A percentile compares a stretch with the other conserved stretches of the same genome.
Conservation (phyloP, 2,113 vertebrate species). For the Psettodes erumei region DNA sequence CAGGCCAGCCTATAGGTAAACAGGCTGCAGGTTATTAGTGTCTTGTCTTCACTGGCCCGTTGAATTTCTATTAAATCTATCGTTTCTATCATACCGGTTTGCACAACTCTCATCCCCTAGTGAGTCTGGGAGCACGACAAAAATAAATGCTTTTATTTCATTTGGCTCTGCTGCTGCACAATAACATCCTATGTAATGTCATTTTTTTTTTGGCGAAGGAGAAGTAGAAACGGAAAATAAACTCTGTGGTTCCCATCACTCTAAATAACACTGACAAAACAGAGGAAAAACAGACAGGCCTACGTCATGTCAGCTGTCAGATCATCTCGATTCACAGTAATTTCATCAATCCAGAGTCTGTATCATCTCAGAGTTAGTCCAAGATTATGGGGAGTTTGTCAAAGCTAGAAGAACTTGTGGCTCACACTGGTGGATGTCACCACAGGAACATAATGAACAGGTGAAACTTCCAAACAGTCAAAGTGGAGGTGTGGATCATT, state of each 20-base stretch:
- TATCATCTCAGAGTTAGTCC: slow-evolving; percentile 3
- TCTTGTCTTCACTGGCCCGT: neutral
- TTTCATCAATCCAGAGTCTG: slow-evolving; percentile 36
- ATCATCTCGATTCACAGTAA: slow-evolving; percentile 34
- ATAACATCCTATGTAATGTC: slow-evolving; percentile 31
- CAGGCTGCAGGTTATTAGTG: neutral
- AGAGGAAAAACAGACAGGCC: slow-evolving; percentile 68
- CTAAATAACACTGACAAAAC: slow-evolving; percentile 58
- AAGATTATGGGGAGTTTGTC: slow-evolving; percentile 7
- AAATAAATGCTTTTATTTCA: slow-evolving; percentile 46
- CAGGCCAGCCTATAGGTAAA: slow-evolving; percentile 24
- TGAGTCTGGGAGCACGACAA: neutral
- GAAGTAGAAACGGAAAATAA: slow-evolving; percentile 52
- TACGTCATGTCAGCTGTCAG: slow-evolving; percentile 42
- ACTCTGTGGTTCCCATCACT: slow-evolving; percentile 69
- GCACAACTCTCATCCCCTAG: neutral
- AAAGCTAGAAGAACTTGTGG: neutral
- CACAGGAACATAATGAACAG: neutral
- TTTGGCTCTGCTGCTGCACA: slow-evolving; percentile 32
- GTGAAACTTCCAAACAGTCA: neutral
- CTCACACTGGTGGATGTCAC: neutral
- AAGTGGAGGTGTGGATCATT: neutral
- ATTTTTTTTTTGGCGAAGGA: slow-evolving; percentile 49
- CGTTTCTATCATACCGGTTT: no score
- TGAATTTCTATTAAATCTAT: slow-evolving; percentile 4